Base-by-base conservation (phyloP, 2,888 invertebrate genomes). In the Tinea trinotella region DNA sequence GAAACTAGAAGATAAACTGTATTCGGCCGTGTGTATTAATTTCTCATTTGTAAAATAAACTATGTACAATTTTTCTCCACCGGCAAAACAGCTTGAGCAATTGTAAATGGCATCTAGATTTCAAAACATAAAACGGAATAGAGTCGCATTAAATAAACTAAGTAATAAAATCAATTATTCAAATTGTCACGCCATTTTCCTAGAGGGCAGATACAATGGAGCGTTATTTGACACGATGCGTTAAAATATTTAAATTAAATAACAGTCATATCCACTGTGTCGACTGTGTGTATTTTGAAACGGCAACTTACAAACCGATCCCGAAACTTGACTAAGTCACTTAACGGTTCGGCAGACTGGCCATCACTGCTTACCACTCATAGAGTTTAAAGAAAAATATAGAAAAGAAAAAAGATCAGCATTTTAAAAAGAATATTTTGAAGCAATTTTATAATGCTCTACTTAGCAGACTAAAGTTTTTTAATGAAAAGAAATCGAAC, bases 21-120 rank as follows among this genome's bases (percentile, higher is more conserved):
- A 19, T 61, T 62, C 61, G 64, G 72, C 69, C 69, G 70, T 69
- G 64, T 65, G 71, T 78, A 79, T 81, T 80, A 81, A 80, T 78
- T 74, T 71, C 77, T 79, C 77, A 76, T 79, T 80, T 76, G 75
- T 77, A 69, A 64, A 70, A 68, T 65, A 66, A 62, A 62, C 61
- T 63, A 65, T 66, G 68, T 63, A 64, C 66, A 63, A 73, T 74
- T 77, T 57, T 76, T 76, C 75, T 70, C 15, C n/a, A 65, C 66
- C 70, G 59, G 58, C 63, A 62, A 60, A 63, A 65, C 62, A 62
- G 68, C 67, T 67, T 71, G 70, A 72, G 76, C 77, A 79, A 79
- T 75, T 77, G 76, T 77, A 71, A 70, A 64, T 40, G 40, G 40
- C 40, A 40, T 17, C 17, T 40, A 17, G 17, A 40, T 30, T 30